A percentile compares a stretch with the other conserved stretches of the same genome.
Conservation (phyloP, 2,113 vertebrate species). For the Halichoeres trimaculatus region DNA sequence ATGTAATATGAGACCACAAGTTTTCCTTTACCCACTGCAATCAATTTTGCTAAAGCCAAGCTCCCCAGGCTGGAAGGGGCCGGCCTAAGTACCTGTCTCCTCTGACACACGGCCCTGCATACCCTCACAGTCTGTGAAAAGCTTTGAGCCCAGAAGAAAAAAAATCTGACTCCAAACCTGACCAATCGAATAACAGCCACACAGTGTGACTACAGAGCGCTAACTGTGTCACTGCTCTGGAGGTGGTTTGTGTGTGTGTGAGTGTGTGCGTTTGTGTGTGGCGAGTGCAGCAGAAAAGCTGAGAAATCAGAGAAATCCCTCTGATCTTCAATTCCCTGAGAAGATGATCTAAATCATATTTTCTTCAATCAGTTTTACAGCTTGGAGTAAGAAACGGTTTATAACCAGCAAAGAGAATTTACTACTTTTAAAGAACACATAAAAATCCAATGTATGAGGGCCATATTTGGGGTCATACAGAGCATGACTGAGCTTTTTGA, state of each 20-base stretch:
- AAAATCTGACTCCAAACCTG: conserved; percentile 56
- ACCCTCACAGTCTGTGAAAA: conserved; percentile 39
- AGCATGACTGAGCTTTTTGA: conserved; percentile 40
- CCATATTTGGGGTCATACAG: conserved; percentile 12
- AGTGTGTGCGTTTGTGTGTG: too few relatives aligned
- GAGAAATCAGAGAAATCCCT: conserved; percentile 60
- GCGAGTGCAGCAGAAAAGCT: conserved; percentile 34
- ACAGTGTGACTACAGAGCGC: conserved; percentile 39
- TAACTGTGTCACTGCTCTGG: conserved; percentile 51
- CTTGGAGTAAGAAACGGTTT: conserved; percentile 34
- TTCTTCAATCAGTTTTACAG: conserved; percentile 47
- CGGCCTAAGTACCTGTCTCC: conserved; percentile 66
- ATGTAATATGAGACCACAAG: conserved; percentile 74
- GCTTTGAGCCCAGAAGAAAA: conserved; percentile 66
- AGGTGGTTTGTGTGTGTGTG: neutral
- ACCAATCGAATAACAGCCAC: conserved; percentile 63
- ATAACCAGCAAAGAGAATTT: conserved; percentile 27
- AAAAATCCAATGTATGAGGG: conserved; percentile 41
- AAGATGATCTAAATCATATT: conserved; percentile 60
- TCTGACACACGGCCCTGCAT: conserved; percentile 35
- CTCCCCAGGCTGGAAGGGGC: conserved; percentile 55
- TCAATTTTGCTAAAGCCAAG: conserved; percentile 71
- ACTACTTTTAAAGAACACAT: conserved; percentile 13
- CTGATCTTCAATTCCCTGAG: conserved; percentile 61
- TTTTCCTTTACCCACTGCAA: conserved; percentile 73